A percentile compares a stretch with the other conserved stretches of the same genome.
Conservation (phyloP, 1,140 invertebrate species). For the Danaus melanippus region DNA sequence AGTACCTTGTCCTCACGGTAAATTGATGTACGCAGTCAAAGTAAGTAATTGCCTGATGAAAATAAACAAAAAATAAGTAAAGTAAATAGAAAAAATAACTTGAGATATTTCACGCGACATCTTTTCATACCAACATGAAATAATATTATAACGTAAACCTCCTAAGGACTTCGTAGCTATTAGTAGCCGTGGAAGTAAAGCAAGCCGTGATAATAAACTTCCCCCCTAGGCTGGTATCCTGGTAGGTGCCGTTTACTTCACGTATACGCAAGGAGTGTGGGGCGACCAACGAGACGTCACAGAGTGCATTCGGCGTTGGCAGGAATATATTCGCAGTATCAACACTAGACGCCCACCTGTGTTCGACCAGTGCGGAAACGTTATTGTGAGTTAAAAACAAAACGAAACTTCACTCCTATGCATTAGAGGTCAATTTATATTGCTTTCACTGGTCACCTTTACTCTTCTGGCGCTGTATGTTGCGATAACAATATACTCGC, state of each 20-base stretch:
- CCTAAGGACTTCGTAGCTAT: constrained; percentile 41
- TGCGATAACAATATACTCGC: constrained; percentile 9
- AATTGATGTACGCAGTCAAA: constrained; percentile 56
- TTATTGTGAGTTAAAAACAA: constrained; percentile 34
- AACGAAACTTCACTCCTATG: constrained; percentile 1
- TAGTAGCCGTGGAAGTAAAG: constrained; percentile 35
- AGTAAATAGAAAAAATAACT: background rate
- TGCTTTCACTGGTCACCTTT: background rate
- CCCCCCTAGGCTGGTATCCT: constrained; percentile 55
- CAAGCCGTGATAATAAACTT: constrained; percentile 6
- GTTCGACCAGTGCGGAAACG: constrained; percentile 53
- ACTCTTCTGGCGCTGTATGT: no score
- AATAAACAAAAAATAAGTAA: background rate
- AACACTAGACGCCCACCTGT: constrained; percentile 52
- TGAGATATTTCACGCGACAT: constrained; percentile 1
- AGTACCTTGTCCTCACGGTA: constrained; percentile 47
- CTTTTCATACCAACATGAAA: background rate
- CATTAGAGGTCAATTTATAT: constrained; percentile 4
- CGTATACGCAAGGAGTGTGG: constrained; percentile 63
- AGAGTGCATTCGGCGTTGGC: constrained; percentile 55
- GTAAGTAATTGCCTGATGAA: constrained; percentile 26
- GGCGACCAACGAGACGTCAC: constrained; percentile 57
- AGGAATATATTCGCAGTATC: constrained; percentile 53
- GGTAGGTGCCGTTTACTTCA: constrained; percentile 57
- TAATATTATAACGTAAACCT: constrained; percentile 26